phyloP scores from a whole-genome alignment of 2,797 vertebrate genomes.

The Pseudochirops cupreus region DNA sequence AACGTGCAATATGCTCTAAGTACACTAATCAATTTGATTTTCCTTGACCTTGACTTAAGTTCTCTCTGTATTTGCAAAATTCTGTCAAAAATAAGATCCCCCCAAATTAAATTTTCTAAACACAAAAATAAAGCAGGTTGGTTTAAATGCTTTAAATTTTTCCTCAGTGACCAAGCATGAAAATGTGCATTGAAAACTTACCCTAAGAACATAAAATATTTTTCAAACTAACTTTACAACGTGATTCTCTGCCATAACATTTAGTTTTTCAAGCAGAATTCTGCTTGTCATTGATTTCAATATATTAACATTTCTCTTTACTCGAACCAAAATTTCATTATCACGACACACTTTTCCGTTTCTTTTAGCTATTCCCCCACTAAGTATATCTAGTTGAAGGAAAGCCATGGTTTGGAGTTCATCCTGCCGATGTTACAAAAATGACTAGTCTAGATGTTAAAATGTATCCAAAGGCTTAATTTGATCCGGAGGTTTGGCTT shows the following conservation, averaged over 20 bases:
- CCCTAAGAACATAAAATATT: neutral
- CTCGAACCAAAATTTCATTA: neutral
- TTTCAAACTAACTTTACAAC: neutral
- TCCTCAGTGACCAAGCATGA: neutral
- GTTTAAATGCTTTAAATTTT: neutral
- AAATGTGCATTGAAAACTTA: neutral
- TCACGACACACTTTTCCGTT: neutral
- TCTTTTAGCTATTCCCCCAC: neutral
- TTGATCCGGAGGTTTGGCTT: neutral
- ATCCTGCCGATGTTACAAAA: neutral
- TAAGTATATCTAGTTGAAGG: neutral
- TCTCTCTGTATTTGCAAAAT: neutral
- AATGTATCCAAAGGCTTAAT: neutral
- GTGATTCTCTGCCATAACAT: neutral
- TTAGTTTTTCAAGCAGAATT: neutral
- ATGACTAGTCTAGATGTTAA: neutral
- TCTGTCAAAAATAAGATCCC: neutral
- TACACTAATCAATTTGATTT: too few relatives aligned
- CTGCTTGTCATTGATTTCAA: neutral
- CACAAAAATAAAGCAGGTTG: neutral
- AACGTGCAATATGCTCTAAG: fast-evolving
- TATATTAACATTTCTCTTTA: neutral
- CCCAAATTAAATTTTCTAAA: neutral
- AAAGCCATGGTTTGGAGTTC: neutral
- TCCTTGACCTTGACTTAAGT: neutral